Percentiles rank a stretch among this genome's conserved stretches.
Conservation (phyloP, 2,113 vertebrate genomes). For the Genyomyrus donnyi region DNA sequence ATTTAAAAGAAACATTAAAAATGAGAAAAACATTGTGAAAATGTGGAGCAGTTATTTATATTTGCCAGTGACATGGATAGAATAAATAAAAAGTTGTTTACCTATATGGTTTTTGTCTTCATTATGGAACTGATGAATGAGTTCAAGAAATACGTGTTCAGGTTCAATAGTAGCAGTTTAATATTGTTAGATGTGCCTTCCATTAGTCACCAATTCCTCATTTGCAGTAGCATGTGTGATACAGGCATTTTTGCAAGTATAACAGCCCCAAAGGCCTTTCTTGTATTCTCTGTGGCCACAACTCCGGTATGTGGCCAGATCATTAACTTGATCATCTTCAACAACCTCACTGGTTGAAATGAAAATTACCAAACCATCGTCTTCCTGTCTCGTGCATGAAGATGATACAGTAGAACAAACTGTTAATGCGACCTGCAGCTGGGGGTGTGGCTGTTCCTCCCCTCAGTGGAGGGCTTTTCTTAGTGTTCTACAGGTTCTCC, state of each 20-base stretch:
- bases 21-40: slow-evolving; percentile 41
- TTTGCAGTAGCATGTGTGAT: background rate
- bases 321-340: background rate
- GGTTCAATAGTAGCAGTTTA: background rate
- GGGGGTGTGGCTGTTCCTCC: background rate
- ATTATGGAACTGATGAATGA: slow-evolving; percentile 23
- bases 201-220: background rate
- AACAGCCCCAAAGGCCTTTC: background rate
- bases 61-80: slow-evolving; percentile 54
- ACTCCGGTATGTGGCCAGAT: background rate
- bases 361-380: background rate
- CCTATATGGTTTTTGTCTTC: slow-evolving; percentile 35
- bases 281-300: background rate
- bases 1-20: slow-evolving; percentile 44
- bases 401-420: background rate
- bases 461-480: background rate
- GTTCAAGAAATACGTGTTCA: slow-evolving; percentile 5
- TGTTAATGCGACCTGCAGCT: background rate
- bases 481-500: background rate
- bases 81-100: slow-evolving; percentile 56
- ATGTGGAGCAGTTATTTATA: slow-evolving; percentile 55
- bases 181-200: background rate
- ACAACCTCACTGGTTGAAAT: background rate
- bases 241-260: background rate
- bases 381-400: background rate